Evolutionary conservation across 92 coral and sea anemone genomes (phyloP).

Genomic region (Umimayanthus kanabou): DNA sequence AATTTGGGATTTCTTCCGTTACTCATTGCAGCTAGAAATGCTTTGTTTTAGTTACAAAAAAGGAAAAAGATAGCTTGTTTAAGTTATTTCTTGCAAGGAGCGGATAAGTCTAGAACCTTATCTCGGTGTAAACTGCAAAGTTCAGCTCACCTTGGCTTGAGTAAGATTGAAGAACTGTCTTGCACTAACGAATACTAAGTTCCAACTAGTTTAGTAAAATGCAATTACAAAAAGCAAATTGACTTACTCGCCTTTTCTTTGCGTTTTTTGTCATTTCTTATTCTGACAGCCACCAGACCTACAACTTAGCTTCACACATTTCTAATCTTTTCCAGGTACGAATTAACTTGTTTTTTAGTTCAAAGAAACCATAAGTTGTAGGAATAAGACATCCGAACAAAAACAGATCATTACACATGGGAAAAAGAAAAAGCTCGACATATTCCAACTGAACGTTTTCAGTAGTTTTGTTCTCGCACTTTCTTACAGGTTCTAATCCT

Average conservation of each 20-base stretch:
- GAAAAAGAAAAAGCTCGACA: background rate
- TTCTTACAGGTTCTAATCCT: slow-evolving; percentile 44
- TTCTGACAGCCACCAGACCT: background rate
- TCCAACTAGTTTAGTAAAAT: background rate
- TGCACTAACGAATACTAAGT: background rate
- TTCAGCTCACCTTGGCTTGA: background rate
- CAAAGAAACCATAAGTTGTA: too few species aligned
- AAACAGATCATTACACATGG: background rate
- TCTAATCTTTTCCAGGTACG: background rate
- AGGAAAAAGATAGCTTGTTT: too few species aligned
- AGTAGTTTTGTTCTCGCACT: background rate
- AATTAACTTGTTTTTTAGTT: background rate
- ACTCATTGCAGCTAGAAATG: too few species aligned
- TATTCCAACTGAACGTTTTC: background rate
- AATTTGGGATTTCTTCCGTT: too few species aligned
- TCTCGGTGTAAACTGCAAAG: background rate
- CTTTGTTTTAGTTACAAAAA: too few species aligned
- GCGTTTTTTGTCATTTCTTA: background rate
- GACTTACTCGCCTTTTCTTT: background rate
- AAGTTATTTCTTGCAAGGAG: background rate
- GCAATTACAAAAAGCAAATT: too few species aligned
- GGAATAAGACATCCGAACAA: background rate
- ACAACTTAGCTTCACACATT: background rate
- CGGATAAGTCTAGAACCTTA: background rate
- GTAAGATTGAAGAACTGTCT: background rate